phyloP scores from a whole-genome alignment of 1,140 invertebrate genomes.

The Pectinophora gossypiella region DNA sequence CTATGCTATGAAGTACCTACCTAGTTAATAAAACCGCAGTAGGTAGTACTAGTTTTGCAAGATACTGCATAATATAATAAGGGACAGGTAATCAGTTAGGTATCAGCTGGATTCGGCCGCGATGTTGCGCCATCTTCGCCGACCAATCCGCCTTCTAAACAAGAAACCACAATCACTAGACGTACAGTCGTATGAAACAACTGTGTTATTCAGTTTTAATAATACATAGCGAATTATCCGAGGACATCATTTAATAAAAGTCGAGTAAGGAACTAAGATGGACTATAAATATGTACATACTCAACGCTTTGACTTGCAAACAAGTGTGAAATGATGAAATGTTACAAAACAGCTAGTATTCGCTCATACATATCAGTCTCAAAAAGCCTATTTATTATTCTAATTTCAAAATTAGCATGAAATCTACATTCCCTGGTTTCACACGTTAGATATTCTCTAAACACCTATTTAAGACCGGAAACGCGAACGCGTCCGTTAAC shows the following conservation, averaged over 20 bases:
- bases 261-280: too few species aligned
- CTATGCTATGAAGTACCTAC: not conserved
- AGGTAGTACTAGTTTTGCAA: not conserved
- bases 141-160: not conserved
- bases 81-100: not conserved
- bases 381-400: too few species aligned
- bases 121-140: not conserved
- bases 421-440: too few species aligned
- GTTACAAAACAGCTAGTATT: too few species aligned
- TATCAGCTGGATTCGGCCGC: not conserved
- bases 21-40: not conserved
- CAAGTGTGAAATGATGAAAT: too few species aligned
- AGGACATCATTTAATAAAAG: too few species aligned
- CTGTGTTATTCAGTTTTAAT: too few species aligned
- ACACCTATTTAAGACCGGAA: not conserved
- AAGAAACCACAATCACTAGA: not conserved
- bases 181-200: not conserved
- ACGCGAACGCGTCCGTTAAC: not conserved
- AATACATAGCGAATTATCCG: too few species aligned
- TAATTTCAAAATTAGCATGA: too few species aligned
- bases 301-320: too few species aligned
- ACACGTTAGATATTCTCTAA: not conserved
- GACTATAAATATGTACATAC: too few species aligned
- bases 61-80: not conserved
- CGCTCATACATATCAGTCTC: too few species aligned